Conservation (phyloP, 2,888 invertebrate species). For the Microchrysa polita region DNA sequence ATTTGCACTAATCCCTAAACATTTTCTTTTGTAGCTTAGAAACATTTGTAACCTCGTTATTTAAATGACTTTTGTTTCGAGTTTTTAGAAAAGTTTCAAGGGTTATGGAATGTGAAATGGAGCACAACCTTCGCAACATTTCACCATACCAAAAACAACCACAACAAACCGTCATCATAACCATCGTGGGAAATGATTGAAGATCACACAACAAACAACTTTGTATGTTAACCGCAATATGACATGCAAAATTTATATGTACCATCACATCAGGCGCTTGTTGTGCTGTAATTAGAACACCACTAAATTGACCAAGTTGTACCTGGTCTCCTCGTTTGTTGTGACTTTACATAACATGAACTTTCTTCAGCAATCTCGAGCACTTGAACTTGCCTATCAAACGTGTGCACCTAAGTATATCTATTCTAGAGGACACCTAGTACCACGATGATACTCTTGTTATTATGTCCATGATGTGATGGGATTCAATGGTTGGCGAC, state of each 20-base stretch:
- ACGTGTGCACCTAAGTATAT: not conserved
- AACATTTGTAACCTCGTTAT: too few relatives aligned
- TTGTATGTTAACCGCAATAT: not conserved
- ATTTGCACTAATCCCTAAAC: too few relatives aligned
- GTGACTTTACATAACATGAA: not conserved
- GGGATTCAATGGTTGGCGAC: not conserved
- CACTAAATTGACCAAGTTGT: not conserved
- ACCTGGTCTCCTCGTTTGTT: not conserved
- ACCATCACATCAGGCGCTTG: not conserved
- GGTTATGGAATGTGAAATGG: not conserved
- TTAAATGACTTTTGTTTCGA: too few relatives aligned
- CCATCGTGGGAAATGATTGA: not conserved
- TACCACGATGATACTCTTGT: not conserved
- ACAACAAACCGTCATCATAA: too few relatives aligned
- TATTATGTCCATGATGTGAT: not conserved
- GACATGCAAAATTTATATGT: not conserved
- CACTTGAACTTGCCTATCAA: not conserved
- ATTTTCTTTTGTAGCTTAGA: too few relatives aligned
- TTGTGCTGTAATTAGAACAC: not conserved
- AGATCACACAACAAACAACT: not conserved
- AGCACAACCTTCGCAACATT: not conserved
- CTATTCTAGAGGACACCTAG: not conserved
- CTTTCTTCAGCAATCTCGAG: constrained; percentile 17
- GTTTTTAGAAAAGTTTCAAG: too few relatives aligned
- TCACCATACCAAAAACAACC: not conserved